Percentiles rank a stretch among this genome's conserved stretches.
phyloP scores from a whole-genome alignment of 2,888 invertebrate genomes.

The Phalera bucephala region DNA sequence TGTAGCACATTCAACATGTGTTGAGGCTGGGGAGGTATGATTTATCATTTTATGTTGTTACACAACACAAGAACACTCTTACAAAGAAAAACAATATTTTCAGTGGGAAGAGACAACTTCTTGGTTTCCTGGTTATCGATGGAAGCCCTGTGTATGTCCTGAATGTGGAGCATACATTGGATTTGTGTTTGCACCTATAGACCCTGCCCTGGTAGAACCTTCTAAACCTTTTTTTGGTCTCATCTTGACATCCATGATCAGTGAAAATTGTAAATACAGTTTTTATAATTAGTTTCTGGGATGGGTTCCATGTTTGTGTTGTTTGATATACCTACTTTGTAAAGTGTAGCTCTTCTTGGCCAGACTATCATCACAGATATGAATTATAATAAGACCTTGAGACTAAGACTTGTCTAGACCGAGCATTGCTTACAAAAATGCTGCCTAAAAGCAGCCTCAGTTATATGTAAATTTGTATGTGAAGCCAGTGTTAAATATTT shows the following conservation, averaged over 20 bases:
- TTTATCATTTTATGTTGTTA: too few relatives aligned
- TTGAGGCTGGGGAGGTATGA: slow-evolving; percentile 55
- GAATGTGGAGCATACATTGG: slow-evolving; percentile 82
- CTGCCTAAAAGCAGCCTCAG: too few relatives aligned
- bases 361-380: too few relatives aligned
- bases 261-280: slow-evolving; percentile 61
- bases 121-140: slow-evolving; percentile 84
- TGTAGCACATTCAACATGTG: slow-evolving; percentile 43
- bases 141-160: slow-evolving; percentile 82
- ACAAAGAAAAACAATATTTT: slow-evolving; percentile 26
- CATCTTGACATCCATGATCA: slow-evolving; percentile 50
- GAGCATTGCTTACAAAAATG: too few relatives aligned
- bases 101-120: slow-evolving; percentile 79
- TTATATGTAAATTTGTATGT: too few relatives aligned
- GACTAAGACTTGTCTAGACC: too few relatives aligned
- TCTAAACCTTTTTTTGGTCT: slow-evolving; percentile 49
- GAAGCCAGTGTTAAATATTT: too few relatives aligned
- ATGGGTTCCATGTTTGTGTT: slow-evolving; percentile 20
- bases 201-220: slow-evolving; percentile 25
- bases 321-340: too few relatives aligned
- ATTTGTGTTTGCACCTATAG: slow-evolving; percentile 76
- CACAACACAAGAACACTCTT: too few relatives aligned
- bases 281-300: slow-evolving; percentile 22
- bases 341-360: too few relatives aligned
- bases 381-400: too few relatives aligned